Evolutionary conservation across 2,797 vertebrate genomes (phyloP).

Genomic region (Loriculus beryllinus): DNA sequence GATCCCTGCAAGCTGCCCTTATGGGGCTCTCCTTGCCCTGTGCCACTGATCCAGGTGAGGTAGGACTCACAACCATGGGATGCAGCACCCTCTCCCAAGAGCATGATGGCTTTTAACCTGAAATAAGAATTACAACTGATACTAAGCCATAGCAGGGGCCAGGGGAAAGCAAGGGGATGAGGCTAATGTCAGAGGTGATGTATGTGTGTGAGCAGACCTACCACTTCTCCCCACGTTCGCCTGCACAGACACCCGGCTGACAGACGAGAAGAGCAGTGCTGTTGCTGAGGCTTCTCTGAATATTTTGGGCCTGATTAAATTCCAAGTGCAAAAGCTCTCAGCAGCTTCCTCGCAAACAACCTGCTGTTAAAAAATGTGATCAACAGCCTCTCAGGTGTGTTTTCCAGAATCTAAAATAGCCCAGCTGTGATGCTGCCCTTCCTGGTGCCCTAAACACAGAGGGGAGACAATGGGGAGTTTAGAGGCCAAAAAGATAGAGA

Average conservation of each 20-base stretch:
- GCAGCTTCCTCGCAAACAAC: conserved; percentile 48
- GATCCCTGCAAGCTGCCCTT: background rate
- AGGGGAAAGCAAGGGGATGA: background rate
- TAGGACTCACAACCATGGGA: background rate
- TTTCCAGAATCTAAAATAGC: conserved; percentile 37
- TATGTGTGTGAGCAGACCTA: background rate
- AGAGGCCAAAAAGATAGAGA: background rate
- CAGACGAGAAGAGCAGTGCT: background rate
- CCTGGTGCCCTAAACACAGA: background rate
- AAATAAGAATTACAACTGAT: background rate
- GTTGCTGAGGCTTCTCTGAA: conserved; percentile 45
- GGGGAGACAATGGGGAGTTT: background rate
- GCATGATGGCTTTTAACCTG: background rate
- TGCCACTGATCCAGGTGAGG: background rate
- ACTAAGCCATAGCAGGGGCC: background rate
- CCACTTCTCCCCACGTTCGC: background rate
- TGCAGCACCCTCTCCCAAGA: background rate
- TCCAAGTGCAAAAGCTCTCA: conserved; percentile 10
- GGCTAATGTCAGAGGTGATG: background rate
- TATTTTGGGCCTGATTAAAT: conserved; percentile 53
- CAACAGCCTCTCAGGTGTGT: conserved; percentile 37
- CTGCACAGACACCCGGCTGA: background rate
- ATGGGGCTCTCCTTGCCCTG: background rate
- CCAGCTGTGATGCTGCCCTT: background rate
- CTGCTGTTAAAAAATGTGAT: conserved; percentile 39